Evolutionary conservation across 2,888 invertebrate species (phyloP), one percentile per base, ranked within the genome.

Genomic region (Eristalinus sepulchralis): DNA sequence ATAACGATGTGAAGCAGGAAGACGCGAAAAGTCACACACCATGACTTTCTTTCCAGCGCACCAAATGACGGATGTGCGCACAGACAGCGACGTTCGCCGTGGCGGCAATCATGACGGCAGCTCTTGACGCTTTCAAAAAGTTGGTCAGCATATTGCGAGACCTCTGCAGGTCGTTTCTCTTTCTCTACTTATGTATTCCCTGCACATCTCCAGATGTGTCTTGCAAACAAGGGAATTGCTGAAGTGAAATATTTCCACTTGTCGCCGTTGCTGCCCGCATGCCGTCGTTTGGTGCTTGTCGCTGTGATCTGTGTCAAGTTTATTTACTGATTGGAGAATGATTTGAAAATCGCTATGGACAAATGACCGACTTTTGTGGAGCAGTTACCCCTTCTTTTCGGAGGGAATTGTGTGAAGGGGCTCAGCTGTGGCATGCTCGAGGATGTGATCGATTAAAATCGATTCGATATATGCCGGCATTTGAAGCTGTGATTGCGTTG

Each of bases 261-360:
- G 33, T 27, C 60, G 33, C 17, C 60, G 60, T 34, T 57, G 75
- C 31, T 13, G 60, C 24, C 55, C 60, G 47, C 47, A 47, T 47
- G 47, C 47, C 47, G 17, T 47, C 47, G 24, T 24, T 24, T 57
- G 24, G 57, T 57, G 33, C 55, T 67, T 63, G 33, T 13, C 31
- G 72, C 78, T 36, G 31, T 63, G 53, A 83, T 75, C 68, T 83
- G 17, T 83, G 83, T 83, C 83, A 83, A 83, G 83, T 83, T 79
- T 83, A 66, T 68, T 79, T 68, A 36, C 36, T 64, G 72, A 79
- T 83, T 73, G 47, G 31, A 68, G 24, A 68, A 60, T 59, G 66
- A 76, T 60, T 67, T 60, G 47, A 60, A 75, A 60, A 53, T 59
- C 60, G 31, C 67, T 68, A 39, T 53, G n/a, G 36, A 24, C 24